Conservation (phyloP, 2,113 vertebrate species). For the Synodontis membranacea region DNA sequence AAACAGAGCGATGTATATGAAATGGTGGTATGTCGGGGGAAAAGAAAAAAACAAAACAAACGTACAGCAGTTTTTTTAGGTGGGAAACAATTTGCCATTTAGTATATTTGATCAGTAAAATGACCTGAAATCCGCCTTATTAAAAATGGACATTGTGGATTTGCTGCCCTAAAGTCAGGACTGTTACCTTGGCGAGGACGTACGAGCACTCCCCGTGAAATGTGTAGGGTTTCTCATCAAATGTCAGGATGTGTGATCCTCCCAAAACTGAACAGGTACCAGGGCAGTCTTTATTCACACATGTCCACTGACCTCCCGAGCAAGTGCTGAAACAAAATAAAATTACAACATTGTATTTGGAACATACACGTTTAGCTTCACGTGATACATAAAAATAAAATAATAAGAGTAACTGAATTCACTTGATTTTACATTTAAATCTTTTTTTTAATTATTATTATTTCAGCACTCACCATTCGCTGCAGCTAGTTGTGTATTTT, state of each 20-base stretch:
- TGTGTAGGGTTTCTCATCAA: constrained; percentile 79
- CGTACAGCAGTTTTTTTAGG: background rate
- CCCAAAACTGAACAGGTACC: constrained; percentile 81
- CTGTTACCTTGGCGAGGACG: constrained; percentile 67
- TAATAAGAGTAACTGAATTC: background rate
- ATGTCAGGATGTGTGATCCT: constrained; percentile 85
- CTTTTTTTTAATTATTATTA: too few relatives aligned
- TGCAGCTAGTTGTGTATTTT: constrained; percentile 71
- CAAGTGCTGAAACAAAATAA: constrained; percentile 71
- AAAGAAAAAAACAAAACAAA: background rate
- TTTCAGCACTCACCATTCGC: constrained; percentile 75
- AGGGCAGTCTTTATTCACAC: constrained; percentile 73
- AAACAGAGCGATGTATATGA: background rate
- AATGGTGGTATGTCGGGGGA: background rate
- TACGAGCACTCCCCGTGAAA: constrained; percentile 74
- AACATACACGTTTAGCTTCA: background rate
- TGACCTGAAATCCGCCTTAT: background rate
- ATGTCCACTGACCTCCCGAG: constrained; percentile 75
- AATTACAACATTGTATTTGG: background rate
- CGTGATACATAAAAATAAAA: background rate
- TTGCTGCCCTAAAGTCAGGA: background rate
- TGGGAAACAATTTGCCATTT: background rate
- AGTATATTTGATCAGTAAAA: background rate
- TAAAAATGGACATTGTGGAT: background rate
- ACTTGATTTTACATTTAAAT: background rate